Conservation (phyloP, 2,888 invertebrate species). For the Lobophora halterata region DNA sequence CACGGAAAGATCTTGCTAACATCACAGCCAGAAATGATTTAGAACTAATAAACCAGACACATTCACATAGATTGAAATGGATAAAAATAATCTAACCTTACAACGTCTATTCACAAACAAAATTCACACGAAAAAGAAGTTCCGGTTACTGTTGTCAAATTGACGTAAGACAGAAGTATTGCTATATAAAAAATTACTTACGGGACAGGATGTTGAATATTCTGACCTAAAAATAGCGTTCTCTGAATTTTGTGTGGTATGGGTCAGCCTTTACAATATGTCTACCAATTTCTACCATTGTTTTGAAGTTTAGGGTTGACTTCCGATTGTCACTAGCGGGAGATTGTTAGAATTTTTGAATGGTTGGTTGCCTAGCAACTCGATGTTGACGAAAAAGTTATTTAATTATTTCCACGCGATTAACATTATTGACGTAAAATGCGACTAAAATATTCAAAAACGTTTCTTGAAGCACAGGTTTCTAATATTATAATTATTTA, state of each 20-base stretch:
- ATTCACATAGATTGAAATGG: constrained; percentile 47
- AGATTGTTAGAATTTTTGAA: constrained; percentile 6
- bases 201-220: constrained; percentile 6
- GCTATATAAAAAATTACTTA: constrained; percentile 12
- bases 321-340: constrained; percentile 11
- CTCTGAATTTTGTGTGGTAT: not conserved
- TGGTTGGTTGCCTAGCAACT: constrained; percentile 40
- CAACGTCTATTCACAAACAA: constrained; percentile 67
- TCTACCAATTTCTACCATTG: constrained; percentile 3
- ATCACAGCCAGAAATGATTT: constrained; percentile 1
- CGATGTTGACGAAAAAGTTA: constrained; percentile 14
- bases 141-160: constrained; percentile 34
- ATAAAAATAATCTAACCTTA: constrained; percentile 70
- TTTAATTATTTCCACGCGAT: not conserved
- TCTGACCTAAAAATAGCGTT: constrained; percentile 4
- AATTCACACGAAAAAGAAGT: constrained; percentile 60
- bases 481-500: too few species aligned
- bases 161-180: constrained; percentile 29
- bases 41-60: constrained; percentile 1
- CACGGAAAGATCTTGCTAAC: not conserved
- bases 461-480: constrained; percentile 89
- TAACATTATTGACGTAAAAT: constrained; percentile 60
- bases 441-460: constrained; percentile 91
- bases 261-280: constrained; percentile 1
- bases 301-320: constrained; percentile 6